Conservation (phyloP, 2,797 vertebrate genomes). For the Enteromius trimaculatus region DNA sequence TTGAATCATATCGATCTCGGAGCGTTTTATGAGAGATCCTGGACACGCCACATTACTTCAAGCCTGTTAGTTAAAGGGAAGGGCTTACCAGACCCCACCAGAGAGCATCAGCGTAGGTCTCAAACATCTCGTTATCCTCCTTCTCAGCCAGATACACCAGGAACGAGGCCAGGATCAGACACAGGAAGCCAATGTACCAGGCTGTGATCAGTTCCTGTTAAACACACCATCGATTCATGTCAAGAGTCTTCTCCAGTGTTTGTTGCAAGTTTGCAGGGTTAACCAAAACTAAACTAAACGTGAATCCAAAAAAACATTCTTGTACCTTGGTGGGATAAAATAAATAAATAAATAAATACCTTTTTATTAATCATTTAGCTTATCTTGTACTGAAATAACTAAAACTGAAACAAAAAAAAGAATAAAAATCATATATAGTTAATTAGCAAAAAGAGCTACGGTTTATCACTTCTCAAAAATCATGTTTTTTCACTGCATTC, state of each 20-base stretch:
- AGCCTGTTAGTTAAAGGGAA: neutral
- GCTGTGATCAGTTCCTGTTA: slow-evolving; percentile 86
- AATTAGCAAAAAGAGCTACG: too few relatives aligned
- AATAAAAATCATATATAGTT: too few relatives aligned
- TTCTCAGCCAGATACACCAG: slow-evolving; percentile 98
- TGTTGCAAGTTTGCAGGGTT: neutral
- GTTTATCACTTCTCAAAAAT: too few relatives aligned
- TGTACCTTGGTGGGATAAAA: neutral
- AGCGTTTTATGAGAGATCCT: neutral
- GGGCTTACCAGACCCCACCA: slow-evolving; percentile 97
- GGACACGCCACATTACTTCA: neutral
- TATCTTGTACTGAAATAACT: neutral
- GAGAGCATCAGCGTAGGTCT: slow-evolving; percentile 95
- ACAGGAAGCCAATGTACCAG: slow-evolving; percentile 99
- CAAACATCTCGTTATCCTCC: slow-evolving; percentile 96
- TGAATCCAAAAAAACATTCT: too few relatives aligned
- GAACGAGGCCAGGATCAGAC: slow-evolving; percentile 96
- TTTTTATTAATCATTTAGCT: neutral
- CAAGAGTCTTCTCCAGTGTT: neutral
- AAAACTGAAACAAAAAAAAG: too few relatives aligned
- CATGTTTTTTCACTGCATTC: too few relatives aligned
- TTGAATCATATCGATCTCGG: neutral
- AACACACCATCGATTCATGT: slow-evolving; percentile 10
- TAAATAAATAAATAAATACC: neutral
- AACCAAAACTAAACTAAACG: too few relatives aligned